Evolutionary conservation across 2,888 invertebrate genomes (phyloP).

Genomic region (Alviniconcha strummeri): DNA sequence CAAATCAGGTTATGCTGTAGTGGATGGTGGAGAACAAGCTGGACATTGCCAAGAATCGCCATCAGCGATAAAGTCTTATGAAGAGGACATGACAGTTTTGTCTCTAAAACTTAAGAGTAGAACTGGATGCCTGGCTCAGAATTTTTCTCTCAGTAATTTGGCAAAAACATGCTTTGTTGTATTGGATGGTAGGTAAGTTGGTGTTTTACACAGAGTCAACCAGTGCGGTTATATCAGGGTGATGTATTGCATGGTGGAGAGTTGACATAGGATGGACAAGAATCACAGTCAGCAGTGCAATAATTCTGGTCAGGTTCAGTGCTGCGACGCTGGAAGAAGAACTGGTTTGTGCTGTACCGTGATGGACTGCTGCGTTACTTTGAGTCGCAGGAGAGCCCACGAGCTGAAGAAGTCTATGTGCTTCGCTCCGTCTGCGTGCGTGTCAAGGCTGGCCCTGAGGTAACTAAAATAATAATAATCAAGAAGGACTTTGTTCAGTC

Average conservation of each 20-base stretch:
- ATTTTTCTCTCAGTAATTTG: too few relatives aligned
- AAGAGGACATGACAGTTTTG: too few relatives aligned
- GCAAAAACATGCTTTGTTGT: background rate
- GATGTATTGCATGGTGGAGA: too few relatives aligned
- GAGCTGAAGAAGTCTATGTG: slow-evolving; percentile 66
- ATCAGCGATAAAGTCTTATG: too few relatives aligned
- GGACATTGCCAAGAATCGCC: too few relatives aligned
- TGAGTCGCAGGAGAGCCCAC: slow-evolving; percentile 63
- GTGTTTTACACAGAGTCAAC: background rate
- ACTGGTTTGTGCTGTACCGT: slow-evolving; percentile 71
- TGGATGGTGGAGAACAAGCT: too few relatives aligned
- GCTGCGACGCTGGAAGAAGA: slow-evolving; percentile 70
- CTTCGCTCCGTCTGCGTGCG: slow-evolving; percentile 60
- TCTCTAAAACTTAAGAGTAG: too few relatives aligned
- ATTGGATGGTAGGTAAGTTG: background rate
- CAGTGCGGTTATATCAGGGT: too few relatives aligned
- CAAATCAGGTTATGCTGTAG: too few relatives aligned
- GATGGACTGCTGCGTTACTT: slow-evolving; percentile 70
- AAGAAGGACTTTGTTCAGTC: too few relatives aligned
- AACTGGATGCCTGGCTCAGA: too few relatives aligned
- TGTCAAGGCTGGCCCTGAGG: slow-evolving; percentile 62
- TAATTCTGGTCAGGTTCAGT: slow-evolving; percentile 61
- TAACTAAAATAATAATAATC: slow-evolving; percentile 37
- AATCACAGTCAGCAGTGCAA: background rate
- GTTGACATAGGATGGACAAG: background rate